phyloP scores from a whole-genome alignment of 2,113 vertebrate genomes.

The Neotragus pygmaeus region DNA sequence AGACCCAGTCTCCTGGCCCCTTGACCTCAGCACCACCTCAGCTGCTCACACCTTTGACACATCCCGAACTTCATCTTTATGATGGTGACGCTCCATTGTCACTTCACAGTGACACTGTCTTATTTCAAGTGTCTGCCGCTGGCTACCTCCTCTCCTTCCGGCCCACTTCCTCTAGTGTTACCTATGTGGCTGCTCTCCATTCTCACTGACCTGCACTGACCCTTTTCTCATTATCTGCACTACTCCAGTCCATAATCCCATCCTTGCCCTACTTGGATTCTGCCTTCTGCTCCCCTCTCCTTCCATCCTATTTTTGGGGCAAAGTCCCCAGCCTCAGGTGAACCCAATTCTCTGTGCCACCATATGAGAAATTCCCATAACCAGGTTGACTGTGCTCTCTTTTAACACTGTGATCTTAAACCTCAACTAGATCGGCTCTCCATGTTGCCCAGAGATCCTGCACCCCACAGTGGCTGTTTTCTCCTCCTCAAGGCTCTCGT shows the following conservation, averaged over 20 bases:
- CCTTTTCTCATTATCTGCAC: neutral
- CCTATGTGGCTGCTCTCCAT: neutral
- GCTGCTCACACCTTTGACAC: neutral
- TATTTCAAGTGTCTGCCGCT: neutral
- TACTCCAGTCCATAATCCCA: neutral
- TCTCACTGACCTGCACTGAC: neutral
- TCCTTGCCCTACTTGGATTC: neutral
- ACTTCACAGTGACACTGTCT: neutral
- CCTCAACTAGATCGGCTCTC: neutral
- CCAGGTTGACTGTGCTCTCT: neutral
- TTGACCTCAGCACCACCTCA: neutral
- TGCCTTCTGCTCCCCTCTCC: neutral
- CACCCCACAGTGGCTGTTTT: neutral
- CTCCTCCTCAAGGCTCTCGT: neutral
- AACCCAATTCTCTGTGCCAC: neutral
- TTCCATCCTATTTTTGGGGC: neutral
- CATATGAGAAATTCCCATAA: neutral
- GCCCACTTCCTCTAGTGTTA: neutral
- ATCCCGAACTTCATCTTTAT: neutral
- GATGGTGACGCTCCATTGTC: neutral
- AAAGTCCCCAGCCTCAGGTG: neutral
- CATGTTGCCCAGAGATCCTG: neutral
- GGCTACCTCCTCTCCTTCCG: neutral
- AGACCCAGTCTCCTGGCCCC: neutral
- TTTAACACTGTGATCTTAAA: neutral